A percentile compares a stretch with the other conserved stretches of the same genome.
Conservation (phyloP, 2,797 vertebrate genomes). For the Graptemys geographica region DNA sequence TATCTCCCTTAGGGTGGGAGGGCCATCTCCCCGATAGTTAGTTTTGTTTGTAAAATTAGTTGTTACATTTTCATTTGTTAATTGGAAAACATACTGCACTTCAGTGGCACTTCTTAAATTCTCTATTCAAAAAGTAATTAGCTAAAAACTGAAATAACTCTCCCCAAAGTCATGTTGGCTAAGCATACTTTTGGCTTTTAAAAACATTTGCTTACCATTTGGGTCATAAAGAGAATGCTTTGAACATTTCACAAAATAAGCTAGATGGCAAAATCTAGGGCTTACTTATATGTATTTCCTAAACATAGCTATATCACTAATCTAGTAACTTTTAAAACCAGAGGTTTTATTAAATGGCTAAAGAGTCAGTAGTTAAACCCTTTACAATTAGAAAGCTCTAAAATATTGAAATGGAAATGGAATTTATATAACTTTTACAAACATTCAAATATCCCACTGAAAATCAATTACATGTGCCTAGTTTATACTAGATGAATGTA, state of each 20-base stretch:
- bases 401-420: background rate
- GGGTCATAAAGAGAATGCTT: slow-evolving; percentile 2
- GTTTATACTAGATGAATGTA: background rate
- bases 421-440: background rate
- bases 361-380: background rate
- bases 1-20: background rate
- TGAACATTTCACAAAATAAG: background rate
- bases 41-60: background rate
- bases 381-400: background rate
- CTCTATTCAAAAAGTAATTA: background rate
- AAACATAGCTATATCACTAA: background rate
- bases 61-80: background rate
- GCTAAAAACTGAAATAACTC: background rate
- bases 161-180: background rate
- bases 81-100: background rate
- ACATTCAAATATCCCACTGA: background rate
- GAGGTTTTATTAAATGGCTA: background rate
- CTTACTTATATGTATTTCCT: background rate
- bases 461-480: background rate
- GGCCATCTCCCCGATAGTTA: background rate
- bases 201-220: slow-evolving; percentile 5
- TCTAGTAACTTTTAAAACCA: background rate
- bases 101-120: background rate
- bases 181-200: slow-evolving; percentile 19
- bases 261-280: background rate